Evolutionary conservation across 2,113 vertebrate species (phyloP), one percentile per base, ranked within the genome.

Genomic region (Phasianus colchicus): DNA sequence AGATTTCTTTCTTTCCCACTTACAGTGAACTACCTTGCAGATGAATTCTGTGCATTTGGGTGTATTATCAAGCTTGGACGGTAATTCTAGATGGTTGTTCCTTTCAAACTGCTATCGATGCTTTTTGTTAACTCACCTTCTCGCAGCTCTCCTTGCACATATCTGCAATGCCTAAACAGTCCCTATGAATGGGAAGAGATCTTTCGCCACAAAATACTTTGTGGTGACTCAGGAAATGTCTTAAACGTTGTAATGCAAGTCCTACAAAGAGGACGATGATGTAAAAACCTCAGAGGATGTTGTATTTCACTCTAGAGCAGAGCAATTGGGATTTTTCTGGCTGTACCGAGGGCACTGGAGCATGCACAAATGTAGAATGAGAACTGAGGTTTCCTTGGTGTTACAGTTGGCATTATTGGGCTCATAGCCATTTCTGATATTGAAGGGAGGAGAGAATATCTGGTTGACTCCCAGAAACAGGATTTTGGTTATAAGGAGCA

Each of bases 51-150:
- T 90, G 52, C 87, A 66, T 92, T 95, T 91, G 22, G 64, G 78
- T 76, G 11, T 74, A 73, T 94, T 91, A 92, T 47, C 71, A 93
- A 74, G 69, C 88, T 91, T 89, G 87, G 91, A 65, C 65, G 80
- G 88, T 96, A 95, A 92, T 95, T 95, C 85, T 77, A 64, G 67
- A 57, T 90, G 87, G 91, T 92, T 86, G 89, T 88, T 91, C 91
- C 85, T 91, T 71, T 71, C 86, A 91, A 95, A 92, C 80, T 89
- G 78, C 94, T 95, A 70, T 92, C 89, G 94, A 95, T 93, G 92
- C 75, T 91, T 91, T 70, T 86, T 79, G 84, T 93, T 93, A 95
- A 93, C 69, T 95, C 72, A 78, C 75, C 82, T 83, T 88, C 66
- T 79, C 78, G 36, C n/a, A 77, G 77, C 81, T 73, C 60, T 87